Evolutionary conservation across 2,113 vertebrate genomes (phyloP).

Genomic region (Lagopus leucura): DNA sequence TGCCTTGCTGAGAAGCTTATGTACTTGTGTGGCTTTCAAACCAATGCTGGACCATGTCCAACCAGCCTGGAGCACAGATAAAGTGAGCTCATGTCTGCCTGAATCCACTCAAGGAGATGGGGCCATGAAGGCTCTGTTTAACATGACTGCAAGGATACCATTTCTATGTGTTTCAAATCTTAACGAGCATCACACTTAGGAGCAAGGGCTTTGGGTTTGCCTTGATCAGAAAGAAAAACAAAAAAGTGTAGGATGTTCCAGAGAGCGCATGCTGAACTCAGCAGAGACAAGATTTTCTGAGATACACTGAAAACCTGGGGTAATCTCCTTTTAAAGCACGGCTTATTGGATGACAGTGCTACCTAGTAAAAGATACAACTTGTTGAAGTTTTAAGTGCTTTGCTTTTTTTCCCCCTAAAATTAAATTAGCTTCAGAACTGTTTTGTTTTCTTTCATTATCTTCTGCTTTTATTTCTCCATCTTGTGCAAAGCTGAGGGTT

Average conservation of each 20-base stretch:
- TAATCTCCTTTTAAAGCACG: neutral
- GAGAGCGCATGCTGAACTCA: neutral
- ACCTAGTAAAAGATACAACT: neutral
- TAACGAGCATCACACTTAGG: neutral
- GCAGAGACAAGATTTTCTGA: neutral
- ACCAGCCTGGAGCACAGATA: neutral
- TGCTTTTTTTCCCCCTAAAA: neutral
- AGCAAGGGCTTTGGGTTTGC: neutral
- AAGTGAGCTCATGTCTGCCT: slow-evolving; percentile 24
- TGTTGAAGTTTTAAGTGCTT: neutral
- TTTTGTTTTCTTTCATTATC: neutral
- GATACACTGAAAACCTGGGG: neutral
- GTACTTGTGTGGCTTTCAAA: neutral
- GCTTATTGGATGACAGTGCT: neutral
- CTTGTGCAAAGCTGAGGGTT: neutral
- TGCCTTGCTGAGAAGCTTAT: neutral
- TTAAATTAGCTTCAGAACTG: neutral
- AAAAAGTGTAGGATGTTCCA: neutral
- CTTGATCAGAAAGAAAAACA: neutral
- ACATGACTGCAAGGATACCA: neutral
- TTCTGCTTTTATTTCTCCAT: neutral
- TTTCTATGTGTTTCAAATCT: neutral
- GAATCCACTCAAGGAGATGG: neutral
- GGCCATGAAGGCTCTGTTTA: neutral
- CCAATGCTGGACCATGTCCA: neutral